These are phyloP conservation scores for Lasioglossum oenotherae DNA, from an alignment of 2,888 invertebrate species.

Conservation along the genomic window DNA sequence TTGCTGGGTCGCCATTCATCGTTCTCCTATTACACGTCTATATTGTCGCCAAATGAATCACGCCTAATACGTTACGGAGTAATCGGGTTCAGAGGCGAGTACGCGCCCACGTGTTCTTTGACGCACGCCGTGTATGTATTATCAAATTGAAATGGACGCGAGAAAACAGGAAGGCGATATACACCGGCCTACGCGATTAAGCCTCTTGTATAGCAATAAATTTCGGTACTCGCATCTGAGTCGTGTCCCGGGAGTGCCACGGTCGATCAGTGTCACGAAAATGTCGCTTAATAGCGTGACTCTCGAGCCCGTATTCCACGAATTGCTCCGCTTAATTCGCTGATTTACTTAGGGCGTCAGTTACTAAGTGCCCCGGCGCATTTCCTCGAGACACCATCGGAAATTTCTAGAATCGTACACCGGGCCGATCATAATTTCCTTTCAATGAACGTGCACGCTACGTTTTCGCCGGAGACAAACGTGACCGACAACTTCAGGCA, in stretches of 20 bases:
- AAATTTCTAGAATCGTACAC: constrained; percentile 40
- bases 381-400: constrained; percentile 41
- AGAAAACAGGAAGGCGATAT: constrained; percentile 36
- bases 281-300: constrained; percentile 32
- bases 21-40: constrained; percentile 17
- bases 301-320: constrained; percentile 39
- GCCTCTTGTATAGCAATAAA: constrained; percentile 48
- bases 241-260: constrained; percentile 11
- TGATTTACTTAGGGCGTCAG: constrained; percentile 50
- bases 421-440: constrained; percentile 48
- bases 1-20: constrained; percentile 35
- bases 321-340: constrained; percentile 52
- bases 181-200: constrained; percentile 48
- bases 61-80: constrained; percentile 34
- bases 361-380: constrained; percentile 41
- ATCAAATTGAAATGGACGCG: constrained; percentile 38
- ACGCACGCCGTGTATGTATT: neutral
- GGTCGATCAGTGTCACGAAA: constrained; percentile 44
- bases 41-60: constrained; percentile 43
- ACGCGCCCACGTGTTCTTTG: constrained; percentile 28
- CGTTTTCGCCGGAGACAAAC: constrained; percentile 1
- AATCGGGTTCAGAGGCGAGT: constrained; percentile 41
- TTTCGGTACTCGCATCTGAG: constrained; percentile 29
- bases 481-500: neutral
- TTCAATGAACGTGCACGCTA: constrained; percentile 40